Evolutionary conservation across 37 sponge, comb jelly and placozoan species (phyloP).

Genomic region (Theonella swinhoei): DNA sequence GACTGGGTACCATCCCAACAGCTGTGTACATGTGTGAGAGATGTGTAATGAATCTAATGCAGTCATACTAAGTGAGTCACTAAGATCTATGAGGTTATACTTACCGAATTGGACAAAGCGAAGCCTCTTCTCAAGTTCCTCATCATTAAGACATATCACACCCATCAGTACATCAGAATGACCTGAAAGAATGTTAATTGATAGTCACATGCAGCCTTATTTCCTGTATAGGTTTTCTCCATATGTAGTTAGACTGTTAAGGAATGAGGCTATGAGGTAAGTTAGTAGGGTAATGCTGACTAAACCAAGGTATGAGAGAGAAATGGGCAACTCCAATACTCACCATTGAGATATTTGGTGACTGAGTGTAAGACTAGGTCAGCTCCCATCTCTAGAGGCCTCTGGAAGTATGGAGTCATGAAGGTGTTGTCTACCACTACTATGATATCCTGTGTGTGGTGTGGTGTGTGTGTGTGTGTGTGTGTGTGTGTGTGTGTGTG

Average conservation of each 20-base stretch:
- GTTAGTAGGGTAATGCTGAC: too few species aligned
- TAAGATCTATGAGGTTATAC: neutral
- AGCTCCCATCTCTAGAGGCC: conserved; percentile 92
- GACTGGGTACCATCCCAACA: conserved; percentile 89
- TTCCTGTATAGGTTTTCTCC: too few species aligned
- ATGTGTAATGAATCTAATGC: neutral
- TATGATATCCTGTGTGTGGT: conserved; percentile 64
- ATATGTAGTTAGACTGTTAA: too few species aligned
- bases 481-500: too few species aligned
- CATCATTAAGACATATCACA: conserved; percentile 73
- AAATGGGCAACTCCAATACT: too few species aligned
- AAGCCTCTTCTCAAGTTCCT: conserved; percentile 68
- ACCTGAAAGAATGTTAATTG: conserved; percentile 55
- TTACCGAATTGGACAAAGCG: conserved; percentile 80
- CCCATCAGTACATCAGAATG: conserved; percentile 98
- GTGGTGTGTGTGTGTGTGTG: neutral
- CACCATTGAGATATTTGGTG: conserved; percentile 97
- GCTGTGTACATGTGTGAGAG: too few species aligned
- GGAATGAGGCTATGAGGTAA: too few species aligned
- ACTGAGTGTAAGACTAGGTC: conserved; percentile 92
- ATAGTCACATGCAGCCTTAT: too few species aligned
- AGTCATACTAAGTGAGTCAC: neutral
- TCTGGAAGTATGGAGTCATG: conserved; percentile 93
- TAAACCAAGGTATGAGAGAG: too few species aligned
- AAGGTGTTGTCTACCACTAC: conserved; percentile 98